Base-by-base conservation (phyloP, 37 sponge, comb jelly and placozoan species). In the Lycopodina hypogea region DNA sequence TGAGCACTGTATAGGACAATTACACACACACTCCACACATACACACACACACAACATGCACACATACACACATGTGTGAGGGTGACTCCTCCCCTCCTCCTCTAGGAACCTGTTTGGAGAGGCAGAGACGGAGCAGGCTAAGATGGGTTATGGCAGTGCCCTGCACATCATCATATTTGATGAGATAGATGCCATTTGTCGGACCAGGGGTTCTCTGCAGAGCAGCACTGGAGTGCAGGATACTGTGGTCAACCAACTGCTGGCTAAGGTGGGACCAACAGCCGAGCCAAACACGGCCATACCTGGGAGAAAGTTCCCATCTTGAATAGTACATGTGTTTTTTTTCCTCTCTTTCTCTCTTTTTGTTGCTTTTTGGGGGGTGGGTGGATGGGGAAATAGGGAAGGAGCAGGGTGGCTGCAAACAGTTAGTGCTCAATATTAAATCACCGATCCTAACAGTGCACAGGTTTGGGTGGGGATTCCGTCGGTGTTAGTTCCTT, bases 111-210 rank as follows among this genome's bases (percentile, higher is more conserved):
- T 73, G 35, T 73, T 73, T 73, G 53, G 56, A 35, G 96, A 84
- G 51, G 99, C 99, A n/a, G 99, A 99, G 71, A 83, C 68, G 37
- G 99, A 99, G 68, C 93, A 99, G 87, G 96, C 85, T 83, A 81
- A 83, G 73, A 84, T 89, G 81, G 96, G 94, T 4, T 76, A 78
- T 33, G 87, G 86, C 87, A 96, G 96, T 78, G 88, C 90, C 41
- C 82, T 99, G 15, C 99, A 99, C 82, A 99, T 99, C 72, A 99
- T 99, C 68, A 99, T 99, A 65, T 96, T 99, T 90, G 99, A 99
- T 81, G 99, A 99, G 78, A 87, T 99, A 42, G 99, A 99, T 78
- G 99, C 99, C 39, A 99, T 99, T 65, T 99, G 99, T 68, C 89
- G 91, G n/a, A 84, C 88, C 74, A 76, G 99, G 79, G 99, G 99